Evolutionary conservation across 2,888 invertebrate genomes (phyloP), one percentile per base, ranked within the genome.

Genomic region (Tachina lurida): DNA sequence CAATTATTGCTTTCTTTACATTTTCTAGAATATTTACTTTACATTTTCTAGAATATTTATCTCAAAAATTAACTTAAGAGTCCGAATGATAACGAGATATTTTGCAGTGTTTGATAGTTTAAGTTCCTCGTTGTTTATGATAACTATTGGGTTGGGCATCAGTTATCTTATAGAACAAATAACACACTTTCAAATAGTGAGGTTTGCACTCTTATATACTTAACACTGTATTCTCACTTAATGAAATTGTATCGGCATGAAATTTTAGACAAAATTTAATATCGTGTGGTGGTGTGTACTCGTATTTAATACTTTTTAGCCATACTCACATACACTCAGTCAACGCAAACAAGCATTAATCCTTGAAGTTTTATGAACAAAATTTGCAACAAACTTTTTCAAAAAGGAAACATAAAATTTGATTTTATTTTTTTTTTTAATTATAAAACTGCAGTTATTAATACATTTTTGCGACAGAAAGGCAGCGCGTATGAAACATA

Each of bases 371-470:
- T 31, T 31, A 31, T 41, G 45, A 1, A 22, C 52, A 41, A 41
- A 63, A 63, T 39, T 62, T 49, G 3, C 19, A 19, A 22, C 10
- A 41, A 10, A 41, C 41, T 74, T 49, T 74, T 52, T 52, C 19
- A 41, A 63, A 43, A 19, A 17, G 12, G 31, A 31, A 31, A 39
- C 31, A n/a, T 49, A 62, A 41, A 62, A 41, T 13, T 52, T 39
- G 31, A 31, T 31, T 10, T n/a, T 56, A 0, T 56, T 49, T 19
- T 63, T 1, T 43, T 10, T 22, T 19, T 43, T 12, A 41, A 54
- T 19, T 12, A 54, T 41, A 41, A n/a, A 52, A 52, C 52, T 41
- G 68, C 49, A 68, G 39, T 13, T 68, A 68, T 52, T 54, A 52
- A 68, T 17, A 39, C 17, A 68, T 31, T 17, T 67, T 17, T 19